Base-by-base conservation (phyloP, 2,113 vertebrate genomes). In the Fulica atra region DNA sequence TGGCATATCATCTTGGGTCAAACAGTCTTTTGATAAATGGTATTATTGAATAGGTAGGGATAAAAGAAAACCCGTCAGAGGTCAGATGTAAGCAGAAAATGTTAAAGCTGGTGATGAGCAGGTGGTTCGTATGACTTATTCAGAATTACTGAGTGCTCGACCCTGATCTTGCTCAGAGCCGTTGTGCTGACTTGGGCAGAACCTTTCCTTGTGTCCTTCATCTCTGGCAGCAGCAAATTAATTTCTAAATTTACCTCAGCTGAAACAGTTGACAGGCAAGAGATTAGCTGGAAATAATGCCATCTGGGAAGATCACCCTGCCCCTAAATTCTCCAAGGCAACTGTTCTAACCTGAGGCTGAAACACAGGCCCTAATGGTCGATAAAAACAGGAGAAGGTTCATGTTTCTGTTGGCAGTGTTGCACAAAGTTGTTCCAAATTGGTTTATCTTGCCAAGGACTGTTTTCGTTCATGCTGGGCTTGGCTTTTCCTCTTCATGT, bases 371-470 rank as follows among this genome's bases (percentile, higher is more conserved):
- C 31, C 40, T 92, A 65, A 38, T 35, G 76, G 40, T 65, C 48
- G 77, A 61, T 88, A 69, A 73, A 86, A 93, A 24, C 50, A 92
- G 63, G n/a, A 88, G 77, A 42, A 63, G 72, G 59, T 57, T 92
- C 50, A 38, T 71, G 76, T 96, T 96, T 95, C 89, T 79, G 20
- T 93, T 96, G 86, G 88, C 83, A 91, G 24, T 11, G 38, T 57
- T 40, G 7, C 60, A 59, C 1, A 3, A 74, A 77, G 73, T 17
- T 84, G 31, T 72, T 95, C 85, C 89, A 81, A 69, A 91, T 33
- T 4, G 56, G 46, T 69, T 79, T 81, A 29, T 35, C 25, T 46
- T 88, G 89, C 81, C 72, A 80, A 92, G 53, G 70, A 26, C 16
- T 93, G 51, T 79, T 94, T 76, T 91, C 1, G 0, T 81, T 91